A percentile compares a stretch with the other conserved stretches of the same genome.
Conservation (phyloP, 2,113 vertebrate genomes). For the Dermatemys mawii region DNA sequence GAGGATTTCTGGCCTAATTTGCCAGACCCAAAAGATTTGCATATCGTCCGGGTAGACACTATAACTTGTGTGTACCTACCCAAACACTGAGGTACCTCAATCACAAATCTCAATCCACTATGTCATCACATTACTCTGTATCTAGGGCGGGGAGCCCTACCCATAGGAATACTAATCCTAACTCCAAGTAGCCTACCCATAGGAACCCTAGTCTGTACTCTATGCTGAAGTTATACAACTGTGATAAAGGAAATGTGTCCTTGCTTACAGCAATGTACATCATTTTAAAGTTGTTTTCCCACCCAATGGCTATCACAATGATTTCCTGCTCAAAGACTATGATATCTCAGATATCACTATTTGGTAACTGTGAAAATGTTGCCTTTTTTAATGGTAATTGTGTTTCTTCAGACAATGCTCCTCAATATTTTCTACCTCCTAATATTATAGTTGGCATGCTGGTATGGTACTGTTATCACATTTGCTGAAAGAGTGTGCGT, state of each 20-base stretch:
- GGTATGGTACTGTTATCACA: not conserved
- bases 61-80: not conserved
- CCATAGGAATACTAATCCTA: too few relatives aligned
- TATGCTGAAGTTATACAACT: not conserved
- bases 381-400: not conserved
- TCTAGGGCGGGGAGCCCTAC: too few relatives aligned
- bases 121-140: not conserved
- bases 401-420: not conserved
- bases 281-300: not conserved
- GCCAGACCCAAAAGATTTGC: not conserved
- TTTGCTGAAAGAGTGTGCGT: not conserved
- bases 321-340: not conserved
- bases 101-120: not conserved
- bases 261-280: not conserved
- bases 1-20: not conserved
- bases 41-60: not conserved
- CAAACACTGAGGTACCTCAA: not conserved
- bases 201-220: not conserved
- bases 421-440: not conserved
- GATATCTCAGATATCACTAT: not conserved
- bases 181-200: too few relatives aligned
- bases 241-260: not conserved
- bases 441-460: not conserved
- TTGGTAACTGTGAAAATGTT: not conserved
- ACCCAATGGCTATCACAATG: not conserved